Evolutionary conservation across 2,113 vertebrate genomes (phyloP).

Genomic region (Uria lomvia): DNA sequence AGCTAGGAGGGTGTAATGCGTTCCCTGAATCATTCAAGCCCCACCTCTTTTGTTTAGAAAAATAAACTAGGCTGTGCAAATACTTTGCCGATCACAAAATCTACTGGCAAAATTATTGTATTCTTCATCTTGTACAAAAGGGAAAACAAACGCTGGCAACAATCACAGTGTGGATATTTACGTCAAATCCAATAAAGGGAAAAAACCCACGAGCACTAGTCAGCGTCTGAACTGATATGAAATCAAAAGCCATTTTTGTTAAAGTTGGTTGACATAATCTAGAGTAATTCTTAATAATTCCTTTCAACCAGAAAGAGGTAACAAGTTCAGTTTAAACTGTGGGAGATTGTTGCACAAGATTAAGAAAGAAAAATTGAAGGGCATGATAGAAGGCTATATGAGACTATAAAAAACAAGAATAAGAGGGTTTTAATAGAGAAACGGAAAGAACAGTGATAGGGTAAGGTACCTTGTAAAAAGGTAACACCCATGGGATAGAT

Average conservation of each 20-base stretch:
- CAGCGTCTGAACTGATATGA: conserved; percentile 9
- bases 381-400: background rate
- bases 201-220: background rate
- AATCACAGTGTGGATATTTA: conserved; percentile 24
- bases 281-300: conserved; percentile 25
- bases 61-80: conserved; percentile 58
- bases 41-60: conserved; percentile 70
- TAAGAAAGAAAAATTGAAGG: background rate
- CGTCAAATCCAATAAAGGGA: conserved; percentile 41
- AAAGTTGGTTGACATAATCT: conserved; percentile 39
- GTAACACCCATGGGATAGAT: background rate
- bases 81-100: conserved; percentile 70
- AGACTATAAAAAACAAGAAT: background rate
- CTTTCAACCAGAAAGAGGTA: conserved; percentile 32
- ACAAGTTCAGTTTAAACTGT: conserved; percentile 6
- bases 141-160: conserved; percentile 63
- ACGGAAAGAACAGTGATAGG: background rate
- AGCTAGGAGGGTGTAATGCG: background rate
- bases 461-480: background rate
- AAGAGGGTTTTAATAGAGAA: background rate
- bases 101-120: conserved; percentile 56
- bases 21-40: conserved; percentile 53
- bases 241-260: conserved; percentile 38
- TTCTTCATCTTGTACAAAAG: conserved; percentile 58
- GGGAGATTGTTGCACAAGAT: background rate